Conservation (phyloP, 2,888 invertebrate genomes). For the Pyrgus malvae region DNA sequence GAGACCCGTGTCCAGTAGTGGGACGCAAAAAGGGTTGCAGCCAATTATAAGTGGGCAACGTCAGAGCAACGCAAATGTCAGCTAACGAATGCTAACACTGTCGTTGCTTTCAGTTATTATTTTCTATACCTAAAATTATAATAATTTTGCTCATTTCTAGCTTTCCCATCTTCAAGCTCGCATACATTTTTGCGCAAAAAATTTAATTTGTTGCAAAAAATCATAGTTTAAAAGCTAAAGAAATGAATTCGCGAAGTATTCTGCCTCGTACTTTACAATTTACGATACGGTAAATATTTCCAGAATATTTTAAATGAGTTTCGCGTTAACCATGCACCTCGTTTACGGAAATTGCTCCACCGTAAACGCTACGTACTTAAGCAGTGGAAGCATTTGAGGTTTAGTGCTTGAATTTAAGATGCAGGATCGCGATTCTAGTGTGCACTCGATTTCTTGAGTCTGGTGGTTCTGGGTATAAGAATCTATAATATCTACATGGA, state of each 20-base stretch:
- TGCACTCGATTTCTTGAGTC: constrained; percentile 21
- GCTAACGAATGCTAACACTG: no score
- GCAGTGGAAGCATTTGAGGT: constrained; percentile 23
- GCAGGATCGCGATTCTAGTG: constrained; percentile 12
- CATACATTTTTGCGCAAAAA: no score
- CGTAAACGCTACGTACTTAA: constrained; percentile 27
- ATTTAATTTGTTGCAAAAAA: no score
- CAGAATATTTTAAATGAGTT: constrained; percentile 24
- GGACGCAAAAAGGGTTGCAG: no score
- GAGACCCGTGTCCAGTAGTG: no score
- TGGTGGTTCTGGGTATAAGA: constrained; percentile 6
- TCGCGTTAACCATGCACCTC: constrained; percentile 18
- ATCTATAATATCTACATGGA: not conserved
- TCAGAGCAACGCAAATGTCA: no score
- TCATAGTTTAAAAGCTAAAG: no score
- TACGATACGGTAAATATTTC: constrained; percentile 19
- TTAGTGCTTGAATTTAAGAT: constrained; percentile 24
- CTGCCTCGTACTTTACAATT: constrained; percentile 5
- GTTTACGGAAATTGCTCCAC: constrained; percentile 25
- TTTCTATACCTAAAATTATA: no score
- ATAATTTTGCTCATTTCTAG: no score
- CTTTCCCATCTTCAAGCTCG: no score
- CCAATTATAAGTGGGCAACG: no score
- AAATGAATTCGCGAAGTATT: not conserved
- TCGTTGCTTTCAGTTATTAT: no score